Evolutionary conservation across 2,113 vertebrate species (phyloP), one percentile per base, ranked within the genome.

Genomic region (Dendropsophus ebraccatus): DNA sequence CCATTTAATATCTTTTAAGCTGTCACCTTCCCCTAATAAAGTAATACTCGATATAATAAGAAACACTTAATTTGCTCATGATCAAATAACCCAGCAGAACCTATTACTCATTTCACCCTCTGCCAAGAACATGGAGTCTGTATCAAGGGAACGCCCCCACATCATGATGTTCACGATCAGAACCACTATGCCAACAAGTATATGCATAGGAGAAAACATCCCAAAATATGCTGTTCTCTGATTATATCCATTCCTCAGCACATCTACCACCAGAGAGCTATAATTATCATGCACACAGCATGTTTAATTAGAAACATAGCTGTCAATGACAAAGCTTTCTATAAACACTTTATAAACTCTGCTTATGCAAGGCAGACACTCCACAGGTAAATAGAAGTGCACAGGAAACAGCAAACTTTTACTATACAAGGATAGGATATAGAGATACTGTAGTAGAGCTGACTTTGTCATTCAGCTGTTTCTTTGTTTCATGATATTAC

Each of bases 281-380:
- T 91, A 90, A 90, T 93, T 91, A 92, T 62, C 88, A 86, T n/a
- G 37, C 90, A 88, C 86, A 89, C 89, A 90, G 83, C 76, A 88
- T 89, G 89, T 92, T 93, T 92, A 92, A 92, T 93, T 93, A 93
- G 90, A 91, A 91, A 92, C 90, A 91, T 87, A 90, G 91, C 90
- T 88, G 87, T 88, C 90, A 58, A 81, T 81, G 76, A 80, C 76
- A 86, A 79, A 56, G 62, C 84, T 86, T 72, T 65, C 67, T 80
- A n/a, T 35, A 56, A 45, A 75, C n/a, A 21, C n/a, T 70, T 80
- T 69, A 35, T 21, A 86, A 58, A 47, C 9, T 72, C 69, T 45
- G 49, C 25, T 73, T 73, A 83, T 58, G 69, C 32, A 73, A 83
- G 16, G 45, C 35, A 62, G 77, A 60, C 5, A 25, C 30, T 16